Evolutionary conservation across 1,140 invertebrate species (phyloP), one percentile per base, ranked within the genome.

Genomic region (Colletes gigas): DNA sequence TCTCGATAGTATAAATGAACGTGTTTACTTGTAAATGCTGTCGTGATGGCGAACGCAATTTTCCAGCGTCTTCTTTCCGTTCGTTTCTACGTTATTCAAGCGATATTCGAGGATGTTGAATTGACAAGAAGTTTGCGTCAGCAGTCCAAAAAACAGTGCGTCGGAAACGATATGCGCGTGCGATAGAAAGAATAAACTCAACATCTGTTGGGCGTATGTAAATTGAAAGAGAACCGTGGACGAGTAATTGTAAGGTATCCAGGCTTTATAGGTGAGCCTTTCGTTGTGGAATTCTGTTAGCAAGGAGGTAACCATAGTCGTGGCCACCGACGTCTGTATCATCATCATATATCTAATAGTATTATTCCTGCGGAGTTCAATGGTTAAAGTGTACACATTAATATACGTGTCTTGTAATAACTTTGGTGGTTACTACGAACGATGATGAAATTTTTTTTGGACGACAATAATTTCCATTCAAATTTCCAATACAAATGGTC

Each of bases 161-260:
- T 90, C 89, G 39, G 55, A 84, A 12, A 77, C 81, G 0, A 84
- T 19, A 14, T 82, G 72, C 3, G 88, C n/a, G 0, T 66, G 5
- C 0, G 82, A 79, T 39, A 60, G 66, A 1, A 59, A 39, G 0
- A 50, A 55, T 17, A 84, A 52, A 12, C 73, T 62, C 6, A 83
- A 14, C 0, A 77, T 30, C 41, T 90, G 89, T n/a, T 86, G 76
- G 10, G 59, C 4, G 7, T 83, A 89, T 0, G 76, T 69, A 0
- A 87, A 3, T 62, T 76, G 72, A 52, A 72, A 88, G 17, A 82
- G 62, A 3, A 19, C 9, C 9, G 50, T 7, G 8, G 69, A 7
- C 12, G 55, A 70, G n/a, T 79, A 68, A 59, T 88, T 65, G 50
- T 82, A 90, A 1, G 89, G 88, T 30, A 87, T 19, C 84, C 88